Evolutionary conservation across 92 coral and sea anemone genomes (phyloP).

Genomic region (Palythoa heliodiscus): DNA sequence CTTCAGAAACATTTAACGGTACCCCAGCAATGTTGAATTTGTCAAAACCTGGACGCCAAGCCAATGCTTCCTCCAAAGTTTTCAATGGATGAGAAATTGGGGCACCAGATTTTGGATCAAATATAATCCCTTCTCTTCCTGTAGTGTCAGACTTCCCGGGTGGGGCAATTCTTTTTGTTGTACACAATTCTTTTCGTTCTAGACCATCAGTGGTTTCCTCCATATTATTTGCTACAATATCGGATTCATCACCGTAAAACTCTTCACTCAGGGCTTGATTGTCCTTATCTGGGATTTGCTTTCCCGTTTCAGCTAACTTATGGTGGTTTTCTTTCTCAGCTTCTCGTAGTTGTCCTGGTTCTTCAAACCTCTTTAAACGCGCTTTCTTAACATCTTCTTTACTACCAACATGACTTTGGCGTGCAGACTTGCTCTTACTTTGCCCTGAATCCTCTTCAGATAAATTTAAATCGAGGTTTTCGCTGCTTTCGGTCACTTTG

Average conservation of each 20-base stretch:
- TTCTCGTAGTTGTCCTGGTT: not conserved
- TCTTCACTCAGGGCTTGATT: not conserved
- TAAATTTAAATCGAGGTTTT: not conserved
- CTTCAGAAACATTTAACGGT: conserved; percentile 55
- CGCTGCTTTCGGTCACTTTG: not conserved
- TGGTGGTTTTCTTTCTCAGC: not conserved
- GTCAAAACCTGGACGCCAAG: conserved; percentile 93
- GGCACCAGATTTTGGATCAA: conserved; percentile 69
- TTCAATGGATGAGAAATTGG: conserved; percentile 85
- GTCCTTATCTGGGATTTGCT: not conserved
- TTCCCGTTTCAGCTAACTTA: not conserved
- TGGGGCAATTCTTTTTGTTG: not conserved
- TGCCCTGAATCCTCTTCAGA: not conserved
- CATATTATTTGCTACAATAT: not conserved
- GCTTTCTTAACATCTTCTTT: conserved; percentile 54
- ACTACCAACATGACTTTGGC: not conserved
- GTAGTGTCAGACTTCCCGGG: conserved; percentile 3
- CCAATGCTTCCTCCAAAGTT: conserved; percentile 72
- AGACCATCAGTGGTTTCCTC: not conserved
- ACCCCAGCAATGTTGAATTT: conserved; percentile 78
- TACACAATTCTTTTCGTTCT: not conserved
- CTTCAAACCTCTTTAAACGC: conserved; percentile 62
- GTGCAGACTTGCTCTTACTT: not conserved
- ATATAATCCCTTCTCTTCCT: conserved; percentile 17
- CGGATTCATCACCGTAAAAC: not conserved